These are phyloP conservation scores for Cebus imitator DNA, from an alignment of 2,113 vertebrate genomes.

Conservation along the genomic window DNA sequence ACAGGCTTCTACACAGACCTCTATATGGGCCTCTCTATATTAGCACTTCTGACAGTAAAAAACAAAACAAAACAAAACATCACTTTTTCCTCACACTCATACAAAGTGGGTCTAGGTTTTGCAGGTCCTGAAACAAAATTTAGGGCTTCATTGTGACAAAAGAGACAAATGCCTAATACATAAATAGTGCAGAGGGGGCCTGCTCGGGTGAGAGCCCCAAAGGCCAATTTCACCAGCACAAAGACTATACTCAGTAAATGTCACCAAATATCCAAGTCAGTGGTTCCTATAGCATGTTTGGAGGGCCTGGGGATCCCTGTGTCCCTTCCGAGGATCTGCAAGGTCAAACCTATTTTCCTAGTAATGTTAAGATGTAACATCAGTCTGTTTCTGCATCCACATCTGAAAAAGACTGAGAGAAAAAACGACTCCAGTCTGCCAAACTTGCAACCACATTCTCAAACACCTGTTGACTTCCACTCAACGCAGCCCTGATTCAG, in stretches of 20 bases:
- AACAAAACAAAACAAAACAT: neutral
- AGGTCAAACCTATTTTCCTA: neutral
- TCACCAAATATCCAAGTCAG: neutral
- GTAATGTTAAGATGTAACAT: neutral
- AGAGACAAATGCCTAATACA: neutral
- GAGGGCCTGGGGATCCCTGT: accelerated
- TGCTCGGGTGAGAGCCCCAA: neutral
- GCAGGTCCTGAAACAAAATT: no score
- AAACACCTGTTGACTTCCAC: neutral
- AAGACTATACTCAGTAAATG: neutral
- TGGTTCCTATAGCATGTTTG: neutral
- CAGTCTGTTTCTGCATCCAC: neutral
- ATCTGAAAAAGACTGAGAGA: neutral
- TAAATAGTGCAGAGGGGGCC: neutral
- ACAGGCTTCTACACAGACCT: neutral
- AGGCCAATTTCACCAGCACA: neutral
- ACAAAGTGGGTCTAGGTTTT: no score
- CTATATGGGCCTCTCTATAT: neutral
- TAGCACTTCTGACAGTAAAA: neutral
- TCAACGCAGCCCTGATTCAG: neutral
- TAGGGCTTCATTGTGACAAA: neutral
- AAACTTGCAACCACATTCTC: no score
- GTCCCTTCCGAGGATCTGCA: neutral
- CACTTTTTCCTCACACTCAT: neutral
- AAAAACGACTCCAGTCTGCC: no score